Base-by-base conservation (phyloP, 2,888 invertebrate species). In the Trachelus tabidus region DNA sequence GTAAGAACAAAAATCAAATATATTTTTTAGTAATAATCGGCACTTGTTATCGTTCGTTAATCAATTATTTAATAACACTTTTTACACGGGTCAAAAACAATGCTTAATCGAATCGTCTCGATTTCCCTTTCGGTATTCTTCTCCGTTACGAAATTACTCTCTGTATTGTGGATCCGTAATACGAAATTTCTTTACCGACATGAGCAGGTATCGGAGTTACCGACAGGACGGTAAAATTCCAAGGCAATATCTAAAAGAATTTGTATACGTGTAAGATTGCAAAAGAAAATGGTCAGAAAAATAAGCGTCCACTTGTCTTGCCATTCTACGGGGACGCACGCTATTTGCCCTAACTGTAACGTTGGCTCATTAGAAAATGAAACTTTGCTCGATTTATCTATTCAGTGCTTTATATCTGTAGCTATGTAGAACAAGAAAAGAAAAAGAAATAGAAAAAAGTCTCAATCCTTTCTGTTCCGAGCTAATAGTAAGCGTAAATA, bases 1-100 rank as follows among this genome's bases (percentile, higher is more conserved):
- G 95, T 95, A 89, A 94, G 95, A 93, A 79, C 76, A 35, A 56
- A 56, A 56, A 23, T 56, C 0, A 56, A 23, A 56, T 23, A 56
- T 56, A 56, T 23, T 56, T 56, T 23, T 40, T 6, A 40, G 40
- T 6, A 15, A 40, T 40, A 15, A 40, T 4, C 4, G 40, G 15
- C 40, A 40, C 15, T 40, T 40, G 4, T 40, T 40, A 40, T 40
- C 6, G 4, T 4, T 40, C 15, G 15, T 12, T 15, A 40, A 40
- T 40, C 15, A 6, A 40, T 40, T 40, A 40, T 40, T 40, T 15
- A 15, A 40, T 40, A 40, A 40, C 4, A 15, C 15, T 40, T 40
- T 15, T 40, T 40, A 15, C 4, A 15, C 40, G 40, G 15, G 4
- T 40, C 4, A 40, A 40, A 40, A 0, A 40, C 4, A 40, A 40